These are phyloP conservation scores for Aricia artaxerxes DNA, from an alignment of 2,888 invertebrate species.

Conservation along the genomic window DNA sequence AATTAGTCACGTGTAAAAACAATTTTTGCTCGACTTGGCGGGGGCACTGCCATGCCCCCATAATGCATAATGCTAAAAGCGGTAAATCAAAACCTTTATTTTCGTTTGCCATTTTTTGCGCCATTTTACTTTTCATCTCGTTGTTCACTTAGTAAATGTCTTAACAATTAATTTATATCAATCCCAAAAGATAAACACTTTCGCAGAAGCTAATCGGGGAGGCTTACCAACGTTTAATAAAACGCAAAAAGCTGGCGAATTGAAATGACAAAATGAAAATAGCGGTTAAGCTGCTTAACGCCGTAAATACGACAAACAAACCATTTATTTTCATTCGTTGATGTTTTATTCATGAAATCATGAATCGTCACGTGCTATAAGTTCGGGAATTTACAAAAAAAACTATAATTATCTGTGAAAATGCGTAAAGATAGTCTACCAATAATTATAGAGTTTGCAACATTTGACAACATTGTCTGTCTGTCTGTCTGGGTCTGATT, in stretches of 20 bases:
- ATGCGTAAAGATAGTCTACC: background rate
- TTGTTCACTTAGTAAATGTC: background rate
- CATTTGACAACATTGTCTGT: too few relatives aligned
- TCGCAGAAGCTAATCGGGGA: constrained; percentile 3
- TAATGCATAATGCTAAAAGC: too few relatives aligned
- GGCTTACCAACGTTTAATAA: constrained; percentile 10
- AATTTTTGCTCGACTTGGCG: too few relatives aligned
- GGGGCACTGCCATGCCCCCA: too few relatives aligned
- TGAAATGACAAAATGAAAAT: constrained; percentile 15
- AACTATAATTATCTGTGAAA: background rate
- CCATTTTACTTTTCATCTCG: background rate
- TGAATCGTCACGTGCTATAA: constrained; percentile 5
- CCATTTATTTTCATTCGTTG: constrained; percentile 27
- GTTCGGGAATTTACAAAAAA: background rate
- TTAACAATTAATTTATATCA: background rate
- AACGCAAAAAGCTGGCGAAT: background rate
- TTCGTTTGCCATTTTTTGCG: too few relatives aligned
- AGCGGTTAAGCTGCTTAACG: constrained; percentile 26
- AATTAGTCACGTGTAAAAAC: too few relatives aligned
- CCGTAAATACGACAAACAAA: constrained; percentile 9
- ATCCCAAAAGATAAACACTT: background rate
- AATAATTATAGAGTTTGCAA: background rate
- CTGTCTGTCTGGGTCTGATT: background rate
- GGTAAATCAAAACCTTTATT: too few relatives aligned
- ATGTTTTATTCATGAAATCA: constrained; percentile 29